Base-by-base conservation (phyloP, 2,888 invertebrate genomes). In the Drosophila lutescens region DNA sequence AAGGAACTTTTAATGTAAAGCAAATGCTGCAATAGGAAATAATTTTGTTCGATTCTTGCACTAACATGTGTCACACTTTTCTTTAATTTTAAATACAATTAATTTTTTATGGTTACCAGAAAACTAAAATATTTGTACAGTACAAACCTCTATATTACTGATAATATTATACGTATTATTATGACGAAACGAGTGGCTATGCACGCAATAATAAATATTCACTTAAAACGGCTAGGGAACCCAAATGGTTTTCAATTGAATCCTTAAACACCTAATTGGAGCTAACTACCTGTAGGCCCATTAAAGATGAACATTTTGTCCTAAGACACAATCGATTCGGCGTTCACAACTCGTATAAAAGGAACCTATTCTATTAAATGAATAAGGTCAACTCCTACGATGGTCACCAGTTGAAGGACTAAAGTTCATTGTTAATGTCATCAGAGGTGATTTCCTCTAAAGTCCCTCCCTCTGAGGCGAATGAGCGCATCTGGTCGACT, bases 351-450 rank as follows among this genome's bases (percentile, higher is more conserved):
- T 13, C 10, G 23, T 46, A 38, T 38, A 38, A 62, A 23, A 23
- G 23, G 32, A 34, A 49, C n/a, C 23, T 23, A 49, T 63, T 34
- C 34, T n/a, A 34, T 17, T 46, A 26, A 12, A 34, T 26, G 10
- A 20, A 49, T n/a, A 63, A 62, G 32, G 40, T 61, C 47, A 62
- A 41, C 17, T 63, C 34, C 40, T 32, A 41, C 65, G 36, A 26
- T 9, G 13, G 30, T 40, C 23, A 20, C n/a, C 20, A 6, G 23
- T 10, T 20, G 12, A 15, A 46, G 40, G 47, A 34, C 63, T n/a
- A 9, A 17, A 23, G 62, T n/a, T 63, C 62, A 26, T 34, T 62
- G 32, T 26, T 30, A 63, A 23, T 49, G 65, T 63, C 62, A 63
- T 65, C 40, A 49, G 34, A 34, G 26, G 47, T 44, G 63, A 15